Base-by-base conservation (phyloP, 2,113 vertebrate species). In the Otus sunia region DNA sequence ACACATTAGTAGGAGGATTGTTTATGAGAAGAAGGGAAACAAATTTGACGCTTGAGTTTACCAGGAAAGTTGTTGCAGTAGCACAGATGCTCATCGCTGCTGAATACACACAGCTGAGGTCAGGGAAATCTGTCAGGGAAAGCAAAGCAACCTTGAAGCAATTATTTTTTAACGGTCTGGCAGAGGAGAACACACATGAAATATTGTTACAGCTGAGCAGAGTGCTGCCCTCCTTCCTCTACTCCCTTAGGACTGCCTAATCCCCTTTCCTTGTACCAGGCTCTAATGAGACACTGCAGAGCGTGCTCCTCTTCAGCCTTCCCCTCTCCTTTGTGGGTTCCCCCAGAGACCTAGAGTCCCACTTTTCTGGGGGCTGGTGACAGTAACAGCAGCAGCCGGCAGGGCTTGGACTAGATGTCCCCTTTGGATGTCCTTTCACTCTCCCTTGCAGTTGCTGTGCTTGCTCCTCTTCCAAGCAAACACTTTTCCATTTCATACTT, bases 1-100 rank as follows among this genome's bases (percentile, higher is more conserved):
- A 86, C 83, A 63, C 45, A 21, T 84, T 72, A 89, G 90, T 95
- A 74, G 96, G 93, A 95, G 75, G 87, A 69, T 76, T 96, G 95
- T 97, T 96, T 93, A 26, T 92, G 66, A 81, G 94, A 90, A 95
- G 88, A 91, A 74, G 23, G 41, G 73, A 97, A 96, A 95, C 56
- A 94, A 96, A 95, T 79, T n/a, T 93, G 94, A 94, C 91, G 92
- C 60, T 94, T 55, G 56, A 88, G 64, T 93, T 94, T 96, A 95
- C 92, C 50, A 79, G 53, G 69, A 55, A 89, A 91, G 84, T 81
- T 72, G 55, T 39, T 67, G 60, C 27, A 1, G 63, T 80, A 96
- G 50, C 94, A 84, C 74, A 90, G 92, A 87, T 94, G 76, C 91
- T 91, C 83, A 74, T 90, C 4, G 12, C 69, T 87, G 69, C 86